Evolutionary conservation across 2,113 vertebrate species (phyloP), one percentile per base, ranked within the genome.

Genomic region (Panthera uncia): DNA sequence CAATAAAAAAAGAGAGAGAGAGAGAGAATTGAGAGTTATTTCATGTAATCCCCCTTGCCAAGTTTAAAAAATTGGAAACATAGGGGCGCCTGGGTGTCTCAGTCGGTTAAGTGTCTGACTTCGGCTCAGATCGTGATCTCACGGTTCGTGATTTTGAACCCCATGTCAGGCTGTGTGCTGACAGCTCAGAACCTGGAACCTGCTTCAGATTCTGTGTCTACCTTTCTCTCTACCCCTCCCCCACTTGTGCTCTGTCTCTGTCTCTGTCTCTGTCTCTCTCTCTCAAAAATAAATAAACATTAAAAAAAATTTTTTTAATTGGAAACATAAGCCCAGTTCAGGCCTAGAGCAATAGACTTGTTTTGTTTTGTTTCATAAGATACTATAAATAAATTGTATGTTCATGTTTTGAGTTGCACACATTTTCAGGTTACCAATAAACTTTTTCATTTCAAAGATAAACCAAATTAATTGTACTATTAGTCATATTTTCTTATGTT

Each of bases 371-470:
- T 87, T 48, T 38, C 36, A 68, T 66, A 80, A 71, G 65, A 19
- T 93, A 38, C 38, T 95, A n/a, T 63, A 48, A 73, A 55, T 31
- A 80, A 89, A 87, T 89, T 61, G 29, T 52, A 55, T 13, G n/a
- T 31, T 86, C 16, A 0, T 96, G 82, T 97, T 96, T 89, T 95
- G 95, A 82, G 83, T 79, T 95, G 23, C 90, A n/a, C 9, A 19
- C 80, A 21, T 66, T 79, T 97, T 79, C 76, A 92, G 38, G 57
- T 93, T 84, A 52, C 74, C 38, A 79, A 52, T 93, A 89, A 96
- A 97, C 61, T 45, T 89, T 93, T 89, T 96, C 57, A 33, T 50
- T 95, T 97, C 52, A 96, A 74, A 89, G 80, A 63, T 90, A 68
- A 81, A 4, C 38, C 61, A 48, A 16, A 76, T 63, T 74, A 16